A percentile compares a stretch with the other conserved stretches of the same genome.
These are phyloP conservation scores for Protosalanx chinensis DNA, from an alignment of 2,797 vertebrate genomes.

Conservation along the genomic window DNA sequence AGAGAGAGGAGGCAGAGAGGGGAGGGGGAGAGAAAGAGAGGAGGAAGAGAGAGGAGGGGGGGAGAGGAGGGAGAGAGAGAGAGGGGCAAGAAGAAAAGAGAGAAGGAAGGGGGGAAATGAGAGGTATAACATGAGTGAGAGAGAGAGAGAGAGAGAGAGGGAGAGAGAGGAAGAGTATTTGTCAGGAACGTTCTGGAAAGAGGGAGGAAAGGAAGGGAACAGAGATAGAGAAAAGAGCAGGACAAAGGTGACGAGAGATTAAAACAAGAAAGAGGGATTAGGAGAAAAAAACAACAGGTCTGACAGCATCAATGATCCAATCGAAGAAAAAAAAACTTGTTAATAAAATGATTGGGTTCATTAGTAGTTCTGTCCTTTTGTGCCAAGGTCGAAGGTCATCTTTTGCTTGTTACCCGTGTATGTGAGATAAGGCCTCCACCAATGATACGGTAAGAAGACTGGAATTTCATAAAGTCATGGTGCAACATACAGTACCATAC, in stretches of 20 bases:
- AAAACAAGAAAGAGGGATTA: background rate
- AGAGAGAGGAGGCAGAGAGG: slow-evolving; percentile 6
- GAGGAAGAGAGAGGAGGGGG: background rate
- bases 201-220: background rate
- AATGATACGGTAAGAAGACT: too few species aligned
- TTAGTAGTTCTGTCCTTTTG: too few species aligned
- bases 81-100: background rate
- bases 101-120: background rate
- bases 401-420: too few species aligned
- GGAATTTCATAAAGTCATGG: too few species aligned
- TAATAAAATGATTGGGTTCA: too few species aligned
- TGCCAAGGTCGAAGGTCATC: too few species aligned
- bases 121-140: background rate
- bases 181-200: background rate
- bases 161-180: background rate
- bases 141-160: slow-evolving; percentile 14
- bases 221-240: background rate
- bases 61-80: background rate
- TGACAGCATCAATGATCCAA: background rate
- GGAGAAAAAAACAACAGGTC: background rate
- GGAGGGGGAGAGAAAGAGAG: slow-evolving; percentile 1
- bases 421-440: too few species aligned
- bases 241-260: background rate
- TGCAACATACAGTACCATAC: too few species aligned
- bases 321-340: background rate